A percentile compares a stretch with the other conserved stretches of the same genome.
Evolutionary conservation across 2,113 vertebrate genomes (phyloP).

Genomic region (Mormyrus iriodes): DNA sequence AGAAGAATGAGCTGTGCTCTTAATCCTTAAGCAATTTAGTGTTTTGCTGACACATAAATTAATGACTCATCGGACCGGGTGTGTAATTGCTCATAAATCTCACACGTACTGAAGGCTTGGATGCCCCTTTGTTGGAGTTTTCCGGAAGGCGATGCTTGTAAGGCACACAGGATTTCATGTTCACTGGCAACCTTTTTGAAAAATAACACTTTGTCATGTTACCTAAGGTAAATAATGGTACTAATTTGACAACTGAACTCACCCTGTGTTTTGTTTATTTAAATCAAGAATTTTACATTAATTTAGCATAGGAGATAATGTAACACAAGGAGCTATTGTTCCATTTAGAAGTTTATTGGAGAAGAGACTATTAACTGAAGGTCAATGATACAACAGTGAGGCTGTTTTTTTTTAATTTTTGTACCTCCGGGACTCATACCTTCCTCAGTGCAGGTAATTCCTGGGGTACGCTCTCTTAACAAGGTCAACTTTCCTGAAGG

Average conservation of each 20-base stretch:
- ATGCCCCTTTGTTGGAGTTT: not conserved
- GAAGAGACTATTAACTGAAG: not conserved
- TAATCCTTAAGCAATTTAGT: slow-evolving; percentile 83
- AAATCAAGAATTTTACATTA: not conserved
- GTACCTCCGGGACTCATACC: not conserved
- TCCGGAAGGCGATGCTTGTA: slow-evolving; percentile 1
- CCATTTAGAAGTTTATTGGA: not conserved
- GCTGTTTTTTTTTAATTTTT: not conserved
- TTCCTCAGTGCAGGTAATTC: not conserved
- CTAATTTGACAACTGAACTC: not conserved
- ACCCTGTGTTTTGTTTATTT: not conserved
- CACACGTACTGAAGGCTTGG: slow-evolving; percentile 36
- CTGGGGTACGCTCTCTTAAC: not conserved
- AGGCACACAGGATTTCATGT: not conserved
- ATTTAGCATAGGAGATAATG: not conserved
- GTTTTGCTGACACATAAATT: slow-evolving; percentile 81
- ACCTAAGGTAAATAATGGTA: not conserved
- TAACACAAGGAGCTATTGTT: not conserved
- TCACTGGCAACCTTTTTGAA: not conserved
- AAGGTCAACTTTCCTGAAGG: not conserved
- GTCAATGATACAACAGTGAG: not conserved
- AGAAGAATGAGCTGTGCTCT: slow-evolving; percentile 73
- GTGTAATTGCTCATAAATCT: slow-evolving; percentile 81
- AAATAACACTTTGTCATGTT: slow-evolving; percentile 13
- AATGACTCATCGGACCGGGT: slow-evolving; percentile 82